These are phyloP conservation scores for Dendrolimus kikuchii DNA, from an alignment of 1,140 invertebrate genomes.

Conservation along the genomic window DNA sequence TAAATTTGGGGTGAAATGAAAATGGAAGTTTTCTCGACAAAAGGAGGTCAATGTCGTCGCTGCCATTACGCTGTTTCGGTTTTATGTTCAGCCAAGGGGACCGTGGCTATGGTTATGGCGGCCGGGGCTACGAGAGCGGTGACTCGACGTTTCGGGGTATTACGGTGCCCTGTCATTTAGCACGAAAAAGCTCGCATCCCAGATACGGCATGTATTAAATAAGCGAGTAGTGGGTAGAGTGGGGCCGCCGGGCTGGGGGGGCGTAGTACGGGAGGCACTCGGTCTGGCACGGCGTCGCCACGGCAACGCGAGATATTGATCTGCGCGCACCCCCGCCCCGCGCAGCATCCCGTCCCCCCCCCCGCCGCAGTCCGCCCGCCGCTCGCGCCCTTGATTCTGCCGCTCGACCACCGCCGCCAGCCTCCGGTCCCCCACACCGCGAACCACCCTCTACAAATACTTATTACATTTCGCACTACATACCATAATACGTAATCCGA, in stretches of 20 bases:
- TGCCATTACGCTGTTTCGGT: constrained; percentile 11
- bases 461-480: constrained; percentile 68
- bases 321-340: constrained; percentile 34
- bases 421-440: constrained; percentile 14
- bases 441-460: constrained; percentile 52
- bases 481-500: constrained; percentile 60
- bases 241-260: constrained; percentile 22
- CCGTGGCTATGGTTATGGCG: constrained; percentile 15
- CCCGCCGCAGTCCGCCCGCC: constrained; percentile 10
- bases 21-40: constrained; percentile 14
- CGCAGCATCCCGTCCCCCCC: constrained; percentile 29
- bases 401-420: constrained; percentile 45
- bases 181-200: constrained; percentile 64
- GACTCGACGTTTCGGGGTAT: constrained; percentile 42
- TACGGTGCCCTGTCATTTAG: constrained; percentile 63
- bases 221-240: constrained; percentile 58
- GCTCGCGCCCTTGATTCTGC: constrained; percentile 51
- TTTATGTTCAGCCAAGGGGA: constrained; percentile 23
- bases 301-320: constrained; percentile 68
- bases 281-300: constrained; percentile 66
- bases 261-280: constrained; percentile 65
- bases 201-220: constrained; percentile 69
- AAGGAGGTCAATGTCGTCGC: constrained; percentile 53
- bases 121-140: constrained; percentile 30
- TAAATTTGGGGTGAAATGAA: constrained; percentile 12